These are phyloP conservation scores for Melanotus villosus DNA, from an alignment of 2,888 invertebrate species.

Conservation along the genomic window DNA sequence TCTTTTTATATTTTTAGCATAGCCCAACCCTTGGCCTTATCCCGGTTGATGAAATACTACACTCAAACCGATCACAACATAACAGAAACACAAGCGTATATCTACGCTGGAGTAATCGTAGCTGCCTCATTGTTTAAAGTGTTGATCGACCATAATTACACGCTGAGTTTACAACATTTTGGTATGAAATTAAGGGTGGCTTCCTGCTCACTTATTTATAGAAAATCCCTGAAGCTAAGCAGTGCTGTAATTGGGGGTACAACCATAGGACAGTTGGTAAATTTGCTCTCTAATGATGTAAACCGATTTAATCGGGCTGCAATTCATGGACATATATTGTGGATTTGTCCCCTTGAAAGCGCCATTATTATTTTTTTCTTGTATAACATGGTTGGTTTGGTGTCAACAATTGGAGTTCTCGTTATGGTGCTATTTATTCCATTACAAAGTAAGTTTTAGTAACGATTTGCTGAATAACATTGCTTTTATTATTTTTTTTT, in stretches of 20 bases:
- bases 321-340: conserved; percentile 84
- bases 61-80: conserved; percentile 64
- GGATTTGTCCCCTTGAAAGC: conserved; percentile 85
- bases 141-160: conserved; percentile 80
- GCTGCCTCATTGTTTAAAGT: conserved; percentile 80
- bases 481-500: conserved; percentile 36
- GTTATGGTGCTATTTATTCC: conserved; percentile 69
- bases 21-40: conserved; percentile 63
- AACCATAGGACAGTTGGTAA: conserved; percentile 74
- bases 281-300: conserved; percentile 85
- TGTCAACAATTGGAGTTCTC: conserved; percentile 71
- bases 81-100: conserved; percentile 75
- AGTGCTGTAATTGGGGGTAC: conserved; percentile 89
- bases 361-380: conserved; percentile 80
- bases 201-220: conserved; percentile 85
- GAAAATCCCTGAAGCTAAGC: conserved; percentile 79
- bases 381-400: conserved; percentile 71
- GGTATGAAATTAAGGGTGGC: conserved; percentile 89
- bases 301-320: conserved; percentile 87
- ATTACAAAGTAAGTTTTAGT: conserved; percentile 65
- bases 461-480: conserved; percentile 42
- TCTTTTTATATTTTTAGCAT: no score
- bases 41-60: conserved; percentile 75
- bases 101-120: conserved; percentile 82
- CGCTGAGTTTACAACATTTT: conserved; percentile 85